These are phyloP conservation scores for Ochropleura plecta DNA, from an alignment of 2,888 invertebrate genomes.

Conservation along the genomic window DNA sequence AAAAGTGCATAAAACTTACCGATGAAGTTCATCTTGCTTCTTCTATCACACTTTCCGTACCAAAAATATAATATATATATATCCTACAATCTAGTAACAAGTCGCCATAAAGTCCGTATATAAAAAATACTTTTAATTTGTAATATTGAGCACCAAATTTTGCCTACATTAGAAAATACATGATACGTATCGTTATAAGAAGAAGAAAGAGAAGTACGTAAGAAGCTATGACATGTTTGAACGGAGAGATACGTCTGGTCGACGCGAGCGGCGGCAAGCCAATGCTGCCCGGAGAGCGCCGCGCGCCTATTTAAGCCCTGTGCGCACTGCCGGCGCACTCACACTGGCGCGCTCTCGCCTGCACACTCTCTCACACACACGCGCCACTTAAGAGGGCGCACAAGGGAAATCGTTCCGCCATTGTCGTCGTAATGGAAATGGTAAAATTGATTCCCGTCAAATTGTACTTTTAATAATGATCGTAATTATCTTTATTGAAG, in stretches of 20 bases:
- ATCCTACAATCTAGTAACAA: constrained; percentile 76
- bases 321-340: constrained; percentile 59
- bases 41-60: constrained; percentile 75
- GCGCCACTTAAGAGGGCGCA: constrained; percentile 81
- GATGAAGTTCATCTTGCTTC: constrained; percentile 86
- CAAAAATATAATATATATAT: constrained; percentile 67
- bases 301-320: constrained; percentile 77
- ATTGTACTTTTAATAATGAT: constrained; percentile 86
- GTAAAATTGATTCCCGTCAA: constrained; percentile 85
- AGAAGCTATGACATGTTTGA: constrained; percentile 82
- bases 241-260: constrained; percentile 74
- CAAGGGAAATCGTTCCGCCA: constrained; percentile 84
- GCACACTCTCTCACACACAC: constrained; percentile 64
- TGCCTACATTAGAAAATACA: constrained; percentile 82
- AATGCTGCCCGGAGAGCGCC: constrained; percentile 75
- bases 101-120: constrained; percentile 82
- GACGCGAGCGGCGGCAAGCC: constrained; percentile 79
- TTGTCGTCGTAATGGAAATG: constrained; percentile 87
- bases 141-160: constrained; percentile 88
- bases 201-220: constrained; percentile 77
- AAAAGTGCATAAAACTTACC: constrained; percentile 78
- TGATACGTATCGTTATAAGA: constrained; percentile 88
- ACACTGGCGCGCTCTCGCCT: constrained; percentile 62
- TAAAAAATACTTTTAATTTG: constrained; percentile 83
- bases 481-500: constrained; percentile 85